Conservation (phyloP, 1,140 invertebrate genomes). For the Macrocentrus cingulum region DNA sequence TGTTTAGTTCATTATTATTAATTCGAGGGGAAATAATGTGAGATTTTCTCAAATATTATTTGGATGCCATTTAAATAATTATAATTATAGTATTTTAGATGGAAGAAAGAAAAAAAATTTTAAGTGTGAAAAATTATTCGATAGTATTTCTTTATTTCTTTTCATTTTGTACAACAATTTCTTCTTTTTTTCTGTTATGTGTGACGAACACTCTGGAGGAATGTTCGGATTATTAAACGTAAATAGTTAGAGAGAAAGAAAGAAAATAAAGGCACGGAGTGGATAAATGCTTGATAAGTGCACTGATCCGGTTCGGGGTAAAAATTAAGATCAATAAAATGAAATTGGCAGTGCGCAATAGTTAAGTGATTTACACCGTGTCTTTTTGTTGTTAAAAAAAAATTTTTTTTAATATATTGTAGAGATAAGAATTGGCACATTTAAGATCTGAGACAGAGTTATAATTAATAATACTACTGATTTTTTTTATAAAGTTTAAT, state of each 20-base stretch:
- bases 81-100: conserved; percentile 14
- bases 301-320: conserved; percentile 35
- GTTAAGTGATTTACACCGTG: background rate
- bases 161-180: conserved; percentile 8
- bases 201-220: conserved; percentile 1
- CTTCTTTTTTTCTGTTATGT: conserved; percentile 12
- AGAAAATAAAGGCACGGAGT: too few species aligned
- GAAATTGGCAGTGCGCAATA: background rate
- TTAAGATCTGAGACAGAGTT: conserved; percentile 16
- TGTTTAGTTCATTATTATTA: background rate
- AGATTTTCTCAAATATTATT: conserved; percentile 15
- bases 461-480: conserved; percentile 13
- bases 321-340: conserved; percentile 22
- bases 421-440: conserved; percentile 23
- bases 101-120: too few species aligned
- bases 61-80: conserved; percentile 26
- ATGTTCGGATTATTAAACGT: conserved; percentile 26
- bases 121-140: conserved; percentile 6
- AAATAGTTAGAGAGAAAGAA: conserved; percentile 18
- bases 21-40: background rate
- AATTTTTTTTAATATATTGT: conserved; percentile 30
- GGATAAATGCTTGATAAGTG: conserved; percentile 9
- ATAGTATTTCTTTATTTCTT: conserved; percentile 5
- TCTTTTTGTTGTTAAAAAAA: conserved; percentile 25
- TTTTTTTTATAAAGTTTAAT: conserved; percentile 42